Conservation (phyloP, 2,888 invertebrate genomes). For the Zaprionus lineosus region DNA sequence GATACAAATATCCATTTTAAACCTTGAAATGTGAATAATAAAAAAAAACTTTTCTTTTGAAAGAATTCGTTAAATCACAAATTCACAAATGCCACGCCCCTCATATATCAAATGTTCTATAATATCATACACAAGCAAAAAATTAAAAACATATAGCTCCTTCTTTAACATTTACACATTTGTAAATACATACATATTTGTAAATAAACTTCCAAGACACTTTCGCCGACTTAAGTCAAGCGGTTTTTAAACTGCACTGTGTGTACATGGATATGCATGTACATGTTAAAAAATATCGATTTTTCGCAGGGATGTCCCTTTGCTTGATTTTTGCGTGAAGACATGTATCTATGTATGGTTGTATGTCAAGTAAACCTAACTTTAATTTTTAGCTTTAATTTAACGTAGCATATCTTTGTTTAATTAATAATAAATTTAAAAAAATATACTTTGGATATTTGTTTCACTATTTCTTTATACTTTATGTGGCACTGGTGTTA, state of each 20-base stretch:
- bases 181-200: not conserved
- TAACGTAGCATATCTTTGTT: too few species aligned
- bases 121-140: not conserved
- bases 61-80: not conserved
- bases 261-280: slow-evolving; percentile 18
- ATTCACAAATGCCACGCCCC: slow-evolving; percentile 13
- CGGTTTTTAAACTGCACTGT: slow-evolving; percentile 9
- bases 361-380: too few species aligned
- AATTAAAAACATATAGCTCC: not conserved
- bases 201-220: not conserved
- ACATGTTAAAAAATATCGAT: slow-evolving; percentile 43
- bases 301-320: slow-evolving; percentile 41
- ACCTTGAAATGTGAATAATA: too few species aligned
- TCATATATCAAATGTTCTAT: not conserved
- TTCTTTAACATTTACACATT: not conserved
- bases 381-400: slow-evolving; percentile 7
- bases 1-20: too few species aligned
- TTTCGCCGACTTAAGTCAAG: slow-evolving; percentile 13
- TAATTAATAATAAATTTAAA: too few species aligned
- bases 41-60: too few species aligned
- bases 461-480: not conserved
- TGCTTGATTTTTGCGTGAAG: slow-evolving; percentile 7
- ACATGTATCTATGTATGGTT: slow-evolving; percentile 5
- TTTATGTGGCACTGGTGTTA: not conserved
- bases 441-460: too few species aligned